A percentile compares a stretch with the other conserved stretches of the same genome.
These are phyloP conservation scores for Lycorma delicatula DNA, from an alignment of 1,140 invertebrate species.

Conservation along the genomic window DNA sequence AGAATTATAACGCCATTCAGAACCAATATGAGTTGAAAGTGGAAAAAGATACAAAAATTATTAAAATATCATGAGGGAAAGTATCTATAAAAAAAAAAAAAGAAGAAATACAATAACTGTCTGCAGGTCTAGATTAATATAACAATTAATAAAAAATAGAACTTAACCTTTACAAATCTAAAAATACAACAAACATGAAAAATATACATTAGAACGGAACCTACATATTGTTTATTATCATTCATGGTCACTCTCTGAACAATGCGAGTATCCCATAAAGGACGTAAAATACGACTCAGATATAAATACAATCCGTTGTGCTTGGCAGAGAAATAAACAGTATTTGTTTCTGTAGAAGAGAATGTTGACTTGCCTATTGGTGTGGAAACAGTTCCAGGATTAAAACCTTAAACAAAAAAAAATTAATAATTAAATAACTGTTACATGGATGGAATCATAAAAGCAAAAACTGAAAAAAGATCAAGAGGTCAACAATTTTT, in stretches of 20 bases:
- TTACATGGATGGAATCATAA: not conserved
- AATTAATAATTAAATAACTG: not conserved
- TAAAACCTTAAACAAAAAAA: conserved; percentile 28
- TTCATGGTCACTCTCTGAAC: conserved; percentile 50
- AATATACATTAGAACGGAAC: too few relatives aligned
- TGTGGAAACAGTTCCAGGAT: conserved; percentile 33
- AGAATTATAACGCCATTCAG: too few relatives aligned
- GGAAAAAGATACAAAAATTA: too few relatives aligned
- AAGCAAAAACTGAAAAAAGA: not conserved
- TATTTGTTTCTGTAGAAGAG: conserved; percentile 7
- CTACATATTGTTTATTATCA: conserved; percentile 51
- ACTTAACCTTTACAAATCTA: too few relatives aligned
- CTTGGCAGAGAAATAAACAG: conserved; percentile 60
- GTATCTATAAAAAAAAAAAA: too few relatives aligned
- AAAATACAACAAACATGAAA: too few relatives aligned
- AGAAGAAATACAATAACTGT: too few relatives aligned
- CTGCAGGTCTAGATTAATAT: too few relatives aligned
- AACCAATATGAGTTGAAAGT: too few relatives aligned
- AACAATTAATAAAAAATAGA: too few relatives aligned
- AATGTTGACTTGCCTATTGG: conserved; percentile 22
- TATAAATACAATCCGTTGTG: conserved; percentile 91
- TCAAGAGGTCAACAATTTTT: too few relatives aligned
- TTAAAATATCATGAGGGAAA: too few relatives aligned
- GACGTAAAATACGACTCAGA: conserved; percentile 72
- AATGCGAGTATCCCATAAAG: conserved; percentile 68